Evolutionary conservation across 2,888 invertebrate genomes (phyloP).

Genomic region (Eupithecia subumbrata): DNA sequence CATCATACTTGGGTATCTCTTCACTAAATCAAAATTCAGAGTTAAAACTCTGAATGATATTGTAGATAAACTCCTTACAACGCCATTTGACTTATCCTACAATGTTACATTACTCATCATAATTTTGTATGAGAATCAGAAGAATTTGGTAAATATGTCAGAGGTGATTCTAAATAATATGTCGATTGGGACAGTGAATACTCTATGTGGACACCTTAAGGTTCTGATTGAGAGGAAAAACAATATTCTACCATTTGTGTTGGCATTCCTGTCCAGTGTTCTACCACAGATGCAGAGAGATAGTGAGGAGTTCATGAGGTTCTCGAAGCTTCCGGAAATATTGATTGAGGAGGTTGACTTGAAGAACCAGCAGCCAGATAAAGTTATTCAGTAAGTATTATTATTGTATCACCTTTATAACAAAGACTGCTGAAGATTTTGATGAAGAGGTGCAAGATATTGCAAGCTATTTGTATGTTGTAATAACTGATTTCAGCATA

Average conservation of each 20-base stretch:
- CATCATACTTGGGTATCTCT: constrained; percentile 88
- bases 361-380: constrained; percentile 79
- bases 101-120: constrained; percentile 87
- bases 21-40: constrained; percentile 86
- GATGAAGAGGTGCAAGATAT: too few relatives aligned
- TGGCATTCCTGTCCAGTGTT: constrained; percentile 81
- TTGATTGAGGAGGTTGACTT: constrained; percentile 86
- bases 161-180: constrained; percentile 79
- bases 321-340: constrained; percentile 81
- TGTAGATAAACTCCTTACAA: constrained; percentile 70
- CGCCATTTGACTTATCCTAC: constrained; percentile 70
- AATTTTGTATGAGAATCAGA: constrained; percentile 88
- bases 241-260: constrained; percentile 83
- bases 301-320: constrained; percentile 72
- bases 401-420: background rate
- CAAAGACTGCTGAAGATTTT: background rate
- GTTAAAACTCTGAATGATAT: constrained; percentile 86
- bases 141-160: constrained; percentile 76
- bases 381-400: constrained; percentile 83
- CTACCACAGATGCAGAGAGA: constrained; percentile 80
- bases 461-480: too few relatives aligned
- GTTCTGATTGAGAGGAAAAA: constrained; percentile 82
- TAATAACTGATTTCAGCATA: too few relatives aligned
- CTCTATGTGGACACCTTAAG: constrained; percentile 74
- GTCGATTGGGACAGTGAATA: constrained; percentile 65